Base-by-base conservation (phyloP, 2,888 invertebrate species). In the Portevinia maculata region DNA sequence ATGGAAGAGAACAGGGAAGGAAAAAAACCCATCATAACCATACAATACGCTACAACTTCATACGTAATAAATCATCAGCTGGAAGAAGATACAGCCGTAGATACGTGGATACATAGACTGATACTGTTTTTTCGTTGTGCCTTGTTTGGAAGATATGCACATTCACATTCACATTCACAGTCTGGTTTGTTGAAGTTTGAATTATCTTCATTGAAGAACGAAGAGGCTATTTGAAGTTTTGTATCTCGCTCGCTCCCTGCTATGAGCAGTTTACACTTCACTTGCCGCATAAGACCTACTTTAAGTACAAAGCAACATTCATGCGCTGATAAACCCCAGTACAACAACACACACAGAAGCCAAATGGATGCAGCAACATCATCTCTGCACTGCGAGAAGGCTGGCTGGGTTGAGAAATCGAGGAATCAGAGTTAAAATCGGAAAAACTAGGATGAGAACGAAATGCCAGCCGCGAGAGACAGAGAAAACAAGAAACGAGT, bases 241-340 rank as follows among this genome's bases (percentile, higher is more conserved):
- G 24, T 24, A 32, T 65, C 8, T 32, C 37, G 11, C 37, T 37
- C 13, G 44, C 11, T n/a, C 15, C 44, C 48, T 46, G 32, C 19
- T 69, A 69, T 79, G 79, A 74, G 70, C n/a, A 67, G 78, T 79
- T 79, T 79, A 74, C 79, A 79, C 79, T 79, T 79, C 79, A 79
- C 69, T 79, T 79, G 79, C 69, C 34, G 50, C 79, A 69, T 32
- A 32, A 75, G 81, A 81, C 81, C 81, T 81, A 81, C 69, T 81
- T 81, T 71, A 52, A 62, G 76, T 50, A 41, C 67, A 65, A 59
- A 53, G 74, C 74, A 79, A 62, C 74, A 69, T 79, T 75, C 79
- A 81, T 81, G 81, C 81, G 81, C 81, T 76, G 76, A 81, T 81
- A 76, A 76, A 52, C 76, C 76, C 41, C 46, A 59, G 15, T n/a